These are phyloP conservation scores for Argyresthia albistria DNA, from an alignment of 2,888 invertebrate genomes.

Conservation along the genomic window DNA sequence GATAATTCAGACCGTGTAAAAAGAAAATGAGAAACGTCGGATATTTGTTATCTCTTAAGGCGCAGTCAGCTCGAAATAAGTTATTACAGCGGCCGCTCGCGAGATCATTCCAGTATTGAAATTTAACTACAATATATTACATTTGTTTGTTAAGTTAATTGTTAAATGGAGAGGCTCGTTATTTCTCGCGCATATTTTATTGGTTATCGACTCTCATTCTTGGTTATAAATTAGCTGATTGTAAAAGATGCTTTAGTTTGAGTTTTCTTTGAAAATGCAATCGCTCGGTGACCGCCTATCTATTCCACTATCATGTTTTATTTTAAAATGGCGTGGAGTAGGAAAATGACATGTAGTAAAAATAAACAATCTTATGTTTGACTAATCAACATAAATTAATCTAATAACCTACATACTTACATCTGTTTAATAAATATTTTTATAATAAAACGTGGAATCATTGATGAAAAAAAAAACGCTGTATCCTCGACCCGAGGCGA, in stretches of 20 bases:
- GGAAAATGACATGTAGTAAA: too few species aligned
- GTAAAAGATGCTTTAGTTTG: constrained; percentile 46
- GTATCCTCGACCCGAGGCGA: neutral
- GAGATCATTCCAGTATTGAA: constrained; percentile 61
- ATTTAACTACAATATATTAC: constrained; percentile 69
- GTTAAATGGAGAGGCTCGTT: constrained; percentile 66
- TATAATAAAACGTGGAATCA: neutral
- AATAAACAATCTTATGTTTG: too few species aligned
- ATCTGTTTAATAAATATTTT: too few species aligned
- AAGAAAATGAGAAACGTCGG: constrained; percentile 4
- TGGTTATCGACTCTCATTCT: constrained; percentile 32
- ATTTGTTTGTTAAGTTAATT: constrained; percentile 73
- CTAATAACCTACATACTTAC: too few species aligned
- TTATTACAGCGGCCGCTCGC: constrained; percentile 26
- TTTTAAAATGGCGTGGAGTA: too few species aligned
- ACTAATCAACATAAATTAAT: too few species aligned
- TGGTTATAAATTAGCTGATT: constrained; percentile 53
- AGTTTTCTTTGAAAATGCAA: constrained; percentile 24
- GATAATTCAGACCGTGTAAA: constrained; percentile 1
- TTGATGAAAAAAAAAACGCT: neutral
- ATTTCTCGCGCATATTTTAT: constrained; percentile 58
- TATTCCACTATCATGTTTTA: neutral
- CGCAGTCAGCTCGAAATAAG: constrained; percentile 26
- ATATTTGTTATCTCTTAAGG: constrained; percentile 21
- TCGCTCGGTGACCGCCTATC: neutral